Evolutionary conservation across 2,888 invertebrate genomes (phyloP).

Genomic region (Cosmopolites sordidus): DNA sequence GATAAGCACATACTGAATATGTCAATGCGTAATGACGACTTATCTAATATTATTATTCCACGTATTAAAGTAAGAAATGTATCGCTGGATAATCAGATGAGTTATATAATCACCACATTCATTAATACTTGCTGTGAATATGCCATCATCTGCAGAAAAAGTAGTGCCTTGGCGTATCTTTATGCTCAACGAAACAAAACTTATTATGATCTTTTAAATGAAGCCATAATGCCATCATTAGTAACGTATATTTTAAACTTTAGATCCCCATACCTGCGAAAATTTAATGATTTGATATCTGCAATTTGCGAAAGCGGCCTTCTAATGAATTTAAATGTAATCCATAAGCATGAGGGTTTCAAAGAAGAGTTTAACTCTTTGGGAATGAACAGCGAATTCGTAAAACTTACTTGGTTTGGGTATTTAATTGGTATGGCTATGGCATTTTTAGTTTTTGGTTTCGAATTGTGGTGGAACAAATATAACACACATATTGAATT

Average conservation of each 20-base stretch:
- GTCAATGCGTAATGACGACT: background rate
- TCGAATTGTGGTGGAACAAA: constrained; percentile 2
- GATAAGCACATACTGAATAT: constrained; percentile 1
- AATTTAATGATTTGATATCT: constrained; percentile 10
- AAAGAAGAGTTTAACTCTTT: constrained; percentile 7
- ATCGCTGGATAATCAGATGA: background rate
- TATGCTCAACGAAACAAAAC: constrained; percentile 1
- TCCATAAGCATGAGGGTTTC: background rate
- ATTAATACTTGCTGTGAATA: constrained; percentile 10
- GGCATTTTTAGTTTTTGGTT: background rate
- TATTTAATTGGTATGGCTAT: constrained; percentile 1
- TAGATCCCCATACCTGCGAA: constrained; percentile 12
- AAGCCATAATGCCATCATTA: constrained; percentile 14
- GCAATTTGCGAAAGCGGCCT: constrained; percentile 13
- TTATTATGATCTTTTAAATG: constrained; percentile 10
- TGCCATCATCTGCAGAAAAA: constrained; percentile 11
- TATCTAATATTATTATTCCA: constrained; percentile 1
- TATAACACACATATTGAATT: background rate
- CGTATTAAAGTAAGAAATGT: background rate
- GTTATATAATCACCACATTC: background rate
- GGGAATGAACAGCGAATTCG: background rate
- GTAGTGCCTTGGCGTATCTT: constrained; percentile 3
- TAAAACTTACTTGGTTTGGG: constrained; percentile 4
- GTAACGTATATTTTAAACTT: constrained; percentile 13
- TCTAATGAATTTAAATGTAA: constrained; percentile 4